Evolutionary conservation across 2,113 vertebrate genomes (phyloP).

Genomic region (Stigmatopora argus): DNA sequence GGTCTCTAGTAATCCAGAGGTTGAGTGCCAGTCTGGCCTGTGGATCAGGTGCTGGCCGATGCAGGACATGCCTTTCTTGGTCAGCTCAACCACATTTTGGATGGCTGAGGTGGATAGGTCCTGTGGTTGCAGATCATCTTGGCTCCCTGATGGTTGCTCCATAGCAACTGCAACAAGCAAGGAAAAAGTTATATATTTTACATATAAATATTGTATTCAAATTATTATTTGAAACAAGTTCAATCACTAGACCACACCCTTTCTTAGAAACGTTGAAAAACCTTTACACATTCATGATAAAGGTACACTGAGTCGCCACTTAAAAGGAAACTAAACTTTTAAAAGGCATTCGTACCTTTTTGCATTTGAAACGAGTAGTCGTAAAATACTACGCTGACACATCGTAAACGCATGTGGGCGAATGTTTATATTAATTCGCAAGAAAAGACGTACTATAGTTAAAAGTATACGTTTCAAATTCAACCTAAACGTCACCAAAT

Average conservation of each 20-base stretch:
- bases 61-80: conserved; percentile 48
- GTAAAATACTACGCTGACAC: conserved; percentile 17
- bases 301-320: background rate
- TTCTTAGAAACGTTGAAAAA: background rate
- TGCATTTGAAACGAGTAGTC: no score
- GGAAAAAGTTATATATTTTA: background rate
- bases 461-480: background rate
- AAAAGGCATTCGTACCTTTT: no score
- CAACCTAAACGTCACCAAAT: background rate
- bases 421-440: conserved; percentile 4
- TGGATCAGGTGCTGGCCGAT: conserved; percentile 53
- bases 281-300: background rate
- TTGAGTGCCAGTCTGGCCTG: conserved; percentile 59
- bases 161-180: conserved; percentile 66
- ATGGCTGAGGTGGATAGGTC: conserved; percentile 62
- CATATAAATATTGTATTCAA: background rate
- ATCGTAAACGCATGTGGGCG: conserved; percentile 16
- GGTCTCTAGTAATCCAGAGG: conserved; percentile 45
- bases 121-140: conserved; percentile 69
- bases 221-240: background rate
- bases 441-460: background rate
- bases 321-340: background rate
- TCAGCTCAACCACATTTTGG: conserved; percentile 59
- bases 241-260: background rate
- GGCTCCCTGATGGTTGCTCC: conserved; percentile 67